Percentiles rank a stretch among this genome's conserved stretches.
These are phyloP conservation scores for Gila robusta DNA, from an alignment of 2,797 vertebrate genomes.

Conservation along the genomic window DNA sequence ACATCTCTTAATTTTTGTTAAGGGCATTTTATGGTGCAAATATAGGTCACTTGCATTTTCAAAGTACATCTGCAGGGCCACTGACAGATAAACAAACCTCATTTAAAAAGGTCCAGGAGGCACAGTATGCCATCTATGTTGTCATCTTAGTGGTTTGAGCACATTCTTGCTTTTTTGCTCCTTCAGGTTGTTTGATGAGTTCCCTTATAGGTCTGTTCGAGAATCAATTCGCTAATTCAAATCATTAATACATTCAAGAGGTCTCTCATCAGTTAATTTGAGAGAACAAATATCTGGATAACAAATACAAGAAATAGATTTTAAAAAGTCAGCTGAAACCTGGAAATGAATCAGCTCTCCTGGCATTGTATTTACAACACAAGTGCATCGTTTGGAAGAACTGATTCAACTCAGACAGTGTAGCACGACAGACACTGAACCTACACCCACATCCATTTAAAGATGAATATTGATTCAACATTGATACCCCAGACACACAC, in stretches of 20 bases:
- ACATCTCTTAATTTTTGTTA: conserved; percentile 55
- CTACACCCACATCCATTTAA: conserved; percentile 25
- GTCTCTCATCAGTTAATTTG: background rate
- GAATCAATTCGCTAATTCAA: conserved; percentile 10
- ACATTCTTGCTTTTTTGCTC: background rate
- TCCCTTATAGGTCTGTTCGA: background rate
- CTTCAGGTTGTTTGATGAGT: background rate
- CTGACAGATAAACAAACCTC: conserved; percentile 62
- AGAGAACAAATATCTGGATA: background rate
- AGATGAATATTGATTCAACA: conserved; percentile 41
- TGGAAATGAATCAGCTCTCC: conserved; percentile 5
- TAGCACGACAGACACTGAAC: background rate
- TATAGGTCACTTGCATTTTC: conserved; percentile 55
- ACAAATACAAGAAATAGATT: background rate
- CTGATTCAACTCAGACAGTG: conserved; percentile 13
- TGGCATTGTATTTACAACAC: conserved; percentile 4
- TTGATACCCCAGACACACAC: conserved; percentile 8
- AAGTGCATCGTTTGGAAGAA: background rate
- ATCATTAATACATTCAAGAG: conserved; percentile 1
- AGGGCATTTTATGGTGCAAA: conserved; percentile 61
- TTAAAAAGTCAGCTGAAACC: background rate
- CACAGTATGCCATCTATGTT: background rate
- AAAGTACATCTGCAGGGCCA: conserved; percentile 62
- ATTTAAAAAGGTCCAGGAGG: conserved; percentile 53
- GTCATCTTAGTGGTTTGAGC: conserved; percentile 3